These are phyloP conservation scores for Aspidiotus rigidus DNA, from an alignment of 2,888 invertebrate genomes.

Conservation along the genomic window DNA sequence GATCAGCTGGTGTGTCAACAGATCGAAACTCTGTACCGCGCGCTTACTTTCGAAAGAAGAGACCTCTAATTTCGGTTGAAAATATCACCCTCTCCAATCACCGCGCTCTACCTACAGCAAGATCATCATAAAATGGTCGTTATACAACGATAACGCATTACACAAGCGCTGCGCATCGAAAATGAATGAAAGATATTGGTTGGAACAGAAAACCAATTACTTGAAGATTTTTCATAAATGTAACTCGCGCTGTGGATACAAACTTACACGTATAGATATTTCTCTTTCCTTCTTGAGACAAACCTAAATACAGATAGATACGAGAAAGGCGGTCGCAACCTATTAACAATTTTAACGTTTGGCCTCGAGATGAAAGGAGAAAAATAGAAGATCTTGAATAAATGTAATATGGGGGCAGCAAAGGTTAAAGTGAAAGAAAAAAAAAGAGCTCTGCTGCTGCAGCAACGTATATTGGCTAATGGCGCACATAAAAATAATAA, in stretches of 20 bases:
- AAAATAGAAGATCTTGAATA: constrained; percentile 27
- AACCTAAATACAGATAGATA: neutral
- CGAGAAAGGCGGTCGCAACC: constrained; percentile 26
- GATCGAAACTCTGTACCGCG: too few species aligned
- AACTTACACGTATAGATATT: neutral
- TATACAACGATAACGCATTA: too few species aligned
- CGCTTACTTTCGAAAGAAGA: too few species aligned
- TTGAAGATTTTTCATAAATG: constrained; percentile 17
- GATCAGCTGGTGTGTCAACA: too few species aligned
- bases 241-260: constrained; percentile 5
- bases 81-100: too few species aligned
- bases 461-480: constrained; percentile 30
- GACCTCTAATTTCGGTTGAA: too few species aligned
- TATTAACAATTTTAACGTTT: constrained; percentile 32
- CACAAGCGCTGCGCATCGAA: too few species aligned
- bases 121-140: too few species aligned
- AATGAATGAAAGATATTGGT: constrained; percentile 22
- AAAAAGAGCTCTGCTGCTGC: constrained; percentile 3
- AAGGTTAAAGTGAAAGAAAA: constrained; percentile 32
- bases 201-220: constrained; percentile 26
- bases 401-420: constrained; percentile 33
- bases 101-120: too few species aligned
- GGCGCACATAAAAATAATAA: constrained; percentile 33
- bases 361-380: constrained; percentile 33
- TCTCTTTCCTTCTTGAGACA: constrained; percentile 13